Conservation (phyloP, 1,140 invertebrate species). For the Phymastichus coffea region DNA sequence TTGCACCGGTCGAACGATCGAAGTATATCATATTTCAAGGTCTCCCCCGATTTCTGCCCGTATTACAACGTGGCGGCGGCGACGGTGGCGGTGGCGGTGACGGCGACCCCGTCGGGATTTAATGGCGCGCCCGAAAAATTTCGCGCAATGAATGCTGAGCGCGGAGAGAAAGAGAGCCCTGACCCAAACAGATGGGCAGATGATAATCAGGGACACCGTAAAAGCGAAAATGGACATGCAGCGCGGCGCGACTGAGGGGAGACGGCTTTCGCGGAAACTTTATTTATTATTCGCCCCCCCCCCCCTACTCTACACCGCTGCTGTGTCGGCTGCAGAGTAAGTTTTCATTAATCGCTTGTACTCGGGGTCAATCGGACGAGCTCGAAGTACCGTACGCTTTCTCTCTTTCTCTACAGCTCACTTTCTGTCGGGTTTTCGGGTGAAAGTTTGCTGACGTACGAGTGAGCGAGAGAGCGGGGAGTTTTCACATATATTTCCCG, state of each 20-base stretch:
- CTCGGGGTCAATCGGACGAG: conserved; percentile 1
- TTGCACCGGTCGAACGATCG: neutral
- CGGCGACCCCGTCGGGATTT: neutral
- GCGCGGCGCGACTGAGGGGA: neutral
- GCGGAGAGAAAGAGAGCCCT: too few relatives aligned
- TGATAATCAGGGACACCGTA: conserved; percentile 25
- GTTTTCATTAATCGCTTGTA: conserved; percentile 5
- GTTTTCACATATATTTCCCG: neutral
- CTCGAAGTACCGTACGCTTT: too few relatives aligned
- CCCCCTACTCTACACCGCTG: neutral
- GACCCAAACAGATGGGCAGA: conserved; percentile 20
- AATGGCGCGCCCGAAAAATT: conserved; percentile 8
- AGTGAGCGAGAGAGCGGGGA: too few relatives aligned
- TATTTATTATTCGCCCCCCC: neutral
- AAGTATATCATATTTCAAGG: conserved; percentile 22
- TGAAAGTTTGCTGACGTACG: neutral
- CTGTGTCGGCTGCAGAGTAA: neutral
- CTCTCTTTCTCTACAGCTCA: too few relatives aligned
- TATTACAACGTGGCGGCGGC: neutral
- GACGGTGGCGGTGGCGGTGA: too few relatives aligned
- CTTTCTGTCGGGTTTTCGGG: neutral
- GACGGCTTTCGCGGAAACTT: neutral
- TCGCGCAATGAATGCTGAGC: neutral
- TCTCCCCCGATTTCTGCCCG: neutral
- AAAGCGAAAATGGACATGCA: neutral